These are phyloP conservation scores for Capromys pilorides DNA, from an alignment of 2,797 vertebrate species.

Conservation along the genomic window DNA sequence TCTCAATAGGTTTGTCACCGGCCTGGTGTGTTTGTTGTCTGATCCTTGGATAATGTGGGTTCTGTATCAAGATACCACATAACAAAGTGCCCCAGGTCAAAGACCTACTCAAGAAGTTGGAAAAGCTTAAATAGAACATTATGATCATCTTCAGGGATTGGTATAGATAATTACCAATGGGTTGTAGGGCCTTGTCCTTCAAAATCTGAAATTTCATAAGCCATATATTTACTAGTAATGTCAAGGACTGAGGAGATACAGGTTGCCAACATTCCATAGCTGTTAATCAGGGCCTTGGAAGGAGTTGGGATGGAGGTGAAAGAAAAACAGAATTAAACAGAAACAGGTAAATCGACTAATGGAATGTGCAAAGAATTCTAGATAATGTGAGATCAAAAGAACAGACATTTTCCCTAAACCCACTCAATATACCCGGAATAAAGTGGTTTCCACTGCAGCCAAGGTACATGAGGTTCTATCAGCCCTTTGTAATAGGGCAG, in stretches of 20 bases:
- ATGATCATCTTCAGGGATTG: background rate
- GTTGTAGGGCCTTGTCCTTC: background rate
- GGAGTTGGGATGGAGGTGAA: background rate
- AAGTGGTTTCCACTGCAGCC: background rate
- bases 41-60: background rate
- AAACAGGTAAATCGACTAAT: background rate
- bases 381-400: background rate
- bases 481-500: background rate
- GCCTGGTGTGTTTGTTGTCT: background rate
- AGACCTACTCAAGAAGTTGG: background rate
- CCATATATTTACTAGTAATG: background rate
- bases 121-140: background rate
- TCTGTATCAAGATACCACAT: background rate
- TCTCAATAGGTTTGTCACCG: background rate
- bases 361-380: background rate
- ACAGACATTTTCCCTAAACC: background rate
- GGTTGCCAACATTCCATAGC: background rate
- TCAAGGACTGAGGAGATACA: background rate
- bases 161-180: background rate
- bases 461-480: background rate
- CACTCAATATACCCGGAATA: background rate
- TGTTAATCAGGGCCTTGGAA: background rate
- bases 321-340: background rate
- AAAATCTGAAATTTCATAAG: constrained; percentile 2
- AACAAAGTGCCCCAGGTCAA: background rate